Evolutionary conservation across 2,888 invertebrate genomes (phyloP).

Genomic region (Invenusta paracnida): DNA sequence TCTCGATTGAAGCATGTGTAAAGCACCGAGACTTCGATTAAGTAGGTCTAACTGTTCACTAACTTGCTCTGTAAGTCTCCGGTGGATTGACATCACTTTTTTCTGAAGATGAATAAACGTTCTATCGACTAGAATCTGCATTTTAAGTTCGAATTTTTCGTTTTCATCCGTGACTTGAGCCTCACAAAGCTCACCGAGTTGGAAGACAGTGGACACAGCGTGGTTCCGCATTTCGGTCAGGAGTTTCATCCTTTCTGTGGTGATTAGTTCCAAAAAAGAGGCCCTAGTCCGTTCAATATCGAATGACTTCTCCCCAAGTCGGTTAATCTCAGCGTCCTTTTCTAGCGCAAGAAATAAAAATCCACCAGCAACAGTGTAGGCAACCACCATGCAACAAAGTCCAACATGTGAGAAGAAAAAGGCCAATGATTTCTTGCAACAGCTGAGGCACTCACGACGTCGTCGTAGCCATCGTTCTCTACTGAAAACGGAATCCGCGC

Average conservation of each 20-base stretch:
- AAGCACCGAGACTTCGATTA: background rate
- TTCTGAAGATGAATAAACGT: background rate
- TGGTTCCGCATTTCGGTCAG: background rate
- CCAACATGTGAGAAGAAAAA: constrained; percentile 43
- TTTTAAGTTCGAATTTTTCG: background rate
- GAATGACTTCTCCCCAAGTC: background rate
- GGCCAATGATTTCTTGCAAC: constrained; percentile 37
- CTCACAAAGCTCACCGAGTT: background rate
- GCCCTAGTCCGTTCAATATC: background rate
- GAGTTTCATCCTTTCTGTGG: background rate
- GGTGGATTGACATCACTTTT: background rate
- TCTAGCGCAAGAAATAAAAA: constrained; percentile 34
- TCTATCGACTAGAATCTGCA: background rate
- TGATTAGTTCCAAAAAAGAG: background rate
- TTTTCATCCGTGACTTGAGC: background rate
- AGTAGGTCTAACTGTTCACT: constrained; percentile 7
- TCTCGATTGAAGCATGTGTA: background rate
- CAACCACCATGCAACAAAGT: constrained; percentile 38
- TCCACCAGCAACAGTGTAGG: constrained; percentile 39
- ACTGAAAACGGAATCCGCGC: background rate
- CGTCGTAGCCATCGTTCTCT: constrained; percentile 1
- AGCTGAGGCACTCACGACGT: constrained; percentile 10
- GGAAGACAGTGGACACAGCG: background rate
- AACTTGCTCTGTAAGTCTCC: background rate
- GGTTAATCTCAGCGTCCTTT: constrained; percentile 16